Conservation (phyloP, 53 echinoderm and acorn worm species). For the Temnopleurus reevesii region DNA sequence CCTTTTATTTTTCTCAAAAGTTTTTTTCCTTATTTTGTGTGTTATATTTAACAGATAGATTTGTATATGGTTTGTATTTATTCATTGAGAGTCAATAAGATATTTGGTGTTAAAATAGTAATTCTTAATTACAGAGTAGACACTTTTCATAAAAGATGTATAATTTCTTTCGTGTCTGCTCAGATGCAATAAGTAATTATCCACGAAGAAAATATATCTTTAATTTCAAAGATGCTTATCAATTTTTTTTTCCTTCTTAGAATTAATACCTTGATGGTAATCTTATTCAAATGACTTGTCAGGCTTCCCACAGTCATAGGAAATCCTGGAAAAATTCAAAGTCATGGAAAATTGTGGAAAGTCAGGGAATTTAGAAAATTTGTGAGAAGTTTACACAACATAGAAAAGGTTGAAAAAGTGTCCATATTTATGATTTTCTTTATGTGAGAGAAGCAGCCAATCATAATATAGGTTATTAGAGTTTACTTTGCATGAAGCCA, state of each 20-base stretch:
- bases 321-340: too few species aligned
- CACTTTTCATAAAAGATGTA: not conserved
- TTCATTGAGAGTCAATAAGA: not conserved
- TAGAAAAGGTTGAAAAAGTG: too few species aligned
- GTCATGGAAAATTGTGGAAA: too few species aligned
- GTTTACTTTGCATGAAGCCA: slow-evolving; percentile 54
- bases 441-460: not conserved
- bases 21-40: not conserved
- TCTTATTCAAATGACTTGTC: not conserved
- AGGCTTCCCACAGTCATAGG: not conserved
- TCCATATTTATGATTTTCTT: not conserved
- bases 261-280: not conserved
- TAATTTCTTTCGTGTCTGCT: not conserved
- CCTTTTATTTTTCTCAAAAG: too few species aligned
- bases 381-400: too few species aligned
- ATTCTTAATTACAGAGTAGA: not conserved
- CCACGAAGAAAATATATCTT: not conserved
- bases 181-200: slow-evolving; percentile 29
- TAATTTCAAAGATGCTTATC: not conserved
- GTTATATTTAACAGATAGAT: not conserved
- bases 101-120: not conserved
- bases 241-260: not conserved
- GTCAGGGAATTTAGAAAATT: too few species aligned
- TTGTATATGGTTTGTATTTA: slow-evolving; percentile 40
- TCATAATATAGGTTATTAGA: not conserved